Evolutionary conservation across 2,113 vertebrate species (phyloP).

Genomic region (Steatornis caripensis): DNA sequence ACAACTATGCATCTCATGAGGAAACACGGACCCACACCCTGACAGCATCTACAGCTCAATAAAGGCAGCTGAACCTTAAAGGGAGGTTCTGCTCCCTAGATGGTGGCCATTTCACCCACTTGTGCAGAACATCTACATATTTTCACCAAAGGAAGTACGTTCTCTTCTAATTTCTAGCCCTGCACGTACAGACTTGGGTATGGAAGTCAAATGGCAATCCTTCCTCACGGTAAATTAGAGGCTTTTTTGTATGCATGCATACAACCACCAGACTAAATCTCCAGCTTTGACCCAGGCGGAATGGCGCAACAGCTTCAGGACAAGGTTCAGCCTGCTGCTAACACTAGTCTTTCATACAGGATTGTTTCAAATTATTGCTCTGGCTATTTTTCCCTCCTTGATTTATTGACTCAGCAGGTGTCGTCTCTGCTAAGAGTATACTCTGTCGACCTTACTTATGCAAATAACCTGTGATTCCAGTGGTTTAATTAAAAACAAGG

Average conservation of each 20-base stretch:
- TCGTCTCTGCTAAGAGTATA: neutral
- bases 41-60: neutral
- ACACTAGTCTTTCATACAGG: neutral
- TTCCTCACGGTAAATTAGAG: neutral
- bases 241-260: neutral
- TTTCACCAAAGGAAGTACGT: neutral
- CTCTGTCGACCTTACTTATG: neutral
- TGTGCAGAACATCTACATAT: neutral
- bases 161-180: neutral
- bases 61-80: neutral
- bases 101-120: neutral
- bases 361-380: neutral
- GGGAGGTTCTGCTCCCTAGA: neutral
- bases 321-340: neutral
- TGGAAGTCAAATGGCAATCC: neutral
- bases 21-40: accelerated
- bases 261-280: neutral
- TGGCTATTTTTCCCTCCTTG: neutral
- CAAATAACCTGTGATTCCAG: neutral
- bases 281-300: neutral
- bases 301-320: neutral
- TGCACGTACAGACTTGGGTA: neutral
- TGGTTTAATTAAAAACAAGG: neutral
- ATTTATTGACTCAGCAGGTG: neutral
- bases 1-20: neutral